Evolutionary conservation across 35 echinoderm and acorn worm genomes (phyloP).

Genomic region (Lytechinus pictus): DNA sequence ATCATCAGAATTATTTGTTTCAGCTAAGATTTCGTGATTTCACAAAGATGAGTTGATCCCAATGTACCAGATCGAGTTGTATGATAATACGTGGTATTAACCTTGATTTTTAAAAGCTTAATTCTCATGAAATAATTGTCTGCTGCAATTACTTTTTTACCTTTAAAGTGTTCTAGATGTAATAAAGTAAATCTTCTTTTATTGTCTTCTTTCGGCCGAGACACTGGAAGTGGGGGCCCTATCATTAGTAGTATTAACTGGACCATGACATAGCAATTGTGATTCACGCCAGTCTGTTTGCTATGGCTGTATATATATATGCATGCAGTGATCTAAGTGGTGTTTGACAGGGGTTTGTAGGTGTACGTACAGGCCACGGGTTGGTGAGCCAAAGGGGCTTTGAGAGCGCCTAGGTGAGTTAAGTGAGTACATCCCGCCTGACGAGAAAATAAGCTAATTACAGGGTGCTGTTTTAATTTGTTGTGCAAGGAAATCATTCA

Average conservation of each 20-base stretch:
- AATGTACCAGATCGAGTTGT: no score
- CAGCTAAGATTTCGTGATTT: no score
- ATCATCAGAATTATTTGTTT: no score
- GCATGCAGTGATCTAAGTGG: neutral
- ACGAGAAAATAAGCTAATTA: constrained; percentile 43
- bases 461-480: constrained; percentile 28
- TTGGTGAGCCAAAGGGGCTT: neutral
- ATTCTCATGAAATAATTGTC: no score
- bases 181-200: no score
- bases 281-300: constrained; percentile 25
- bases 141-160: no score
- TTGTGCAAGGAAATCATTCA: constrained; percentile 42
- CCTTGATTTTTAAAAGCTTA: no score
- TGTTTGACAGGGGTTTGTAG: neutral
- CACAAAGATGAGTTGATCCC: no score
- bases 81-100: no score
- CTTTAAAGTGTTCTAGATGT: no score
- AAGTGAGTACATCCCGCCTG: constrained; percentile 42
- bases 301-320: neutral
- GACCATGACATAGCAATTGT: neutral
- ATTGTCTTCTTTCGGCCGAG: no score
- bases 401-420: neutral
- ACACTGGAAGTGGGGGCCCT: no score
- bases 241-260: neutral
- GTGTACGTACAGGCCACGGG: neutral